Percentiles rank a stretch among this genome's conserved stretches.
These are phyloP conservation scores for Archegozetes longisetosus DNA, from an alignment of 1,140 invertebrate genomes.

Conservation along the genomic window DNA sequence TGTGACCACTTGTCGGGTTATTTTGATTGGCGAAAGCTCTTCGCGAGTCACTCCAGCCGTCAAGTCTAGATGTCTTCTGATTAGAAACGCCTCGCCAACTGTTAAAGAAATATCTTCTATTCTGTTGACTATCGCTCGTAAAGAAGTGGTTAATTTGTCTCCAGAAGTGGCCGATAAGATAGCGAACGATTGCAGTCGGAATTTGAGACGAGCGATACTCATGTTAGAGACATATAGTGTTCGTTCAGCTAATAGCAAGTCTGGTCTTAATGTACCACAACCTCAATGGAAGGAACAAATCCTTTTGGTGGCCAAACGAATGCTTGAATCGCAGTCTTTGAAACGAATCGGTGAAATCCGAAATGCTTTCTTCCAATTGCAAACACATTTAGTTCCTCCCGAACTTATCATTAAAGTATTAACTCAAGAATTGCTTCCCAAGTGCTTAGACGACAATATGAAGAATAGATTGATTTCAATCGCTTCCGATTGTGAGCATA, in stretches of 20 bases:
- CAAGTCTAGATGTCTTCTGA: slow-evolving; percentile 74
- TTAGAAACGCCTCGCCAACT: slow-evolving; percentile 75
- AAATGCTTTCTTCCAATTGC: slow-evolving; percentile 74
- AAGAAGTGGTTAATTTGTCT: slow-evolving; percentile 65
- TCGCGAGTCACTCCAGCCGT: slow-evolving; percentile 91
- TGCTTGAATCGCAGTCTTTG: slow-evolving; percentile 15
- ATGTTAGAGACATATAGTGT: slow-evolving; percentile 65
- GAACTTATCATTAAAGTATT: slow-evolving; percentile 65
- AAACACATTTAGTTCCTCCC: slow-evolving; percentile 82
- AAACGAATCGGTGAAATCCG: slow-evolving; percentile 57
- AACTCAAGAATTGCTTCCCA: slow-evolving; percentile 55
- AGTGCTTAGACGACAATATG: slow-evolving; percentile 74
- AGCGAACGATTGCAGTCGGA: slow-evolving; percentile 62
- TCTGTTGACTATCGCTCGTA: slow-evolving; percentile 55
- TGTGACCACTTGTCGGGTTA: slow-evolving; percentile 79
- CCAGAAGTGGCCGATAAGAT: slow-evolving; percentile 57
- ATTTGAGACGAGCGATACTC: slow-evolving; percentile 79
- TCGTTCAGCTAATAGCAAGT: neutral
- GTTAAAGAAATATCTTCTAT: slow-evolving; percentile 41
- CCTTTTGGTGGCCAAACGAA: neutral
- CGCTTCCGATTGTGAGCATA: slow-evolving; percentile 78
- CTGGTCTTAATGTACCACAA: slow-evolving; percentile 7
- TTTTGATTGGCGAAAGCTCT: slow-evolving; percentile 85
- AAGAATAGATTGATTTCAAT: slow-evolving; percentile 65
- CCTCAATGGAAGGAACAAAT: slow-evolving; percentile 6